Percentiles rank a stretch among this genome's conserved stretches.
These are phyloP conservation scores for Drosophila atripex DNA, from an alignment of 2,888 invertebrate genomes.

Conservation along the genomic window DNA sequence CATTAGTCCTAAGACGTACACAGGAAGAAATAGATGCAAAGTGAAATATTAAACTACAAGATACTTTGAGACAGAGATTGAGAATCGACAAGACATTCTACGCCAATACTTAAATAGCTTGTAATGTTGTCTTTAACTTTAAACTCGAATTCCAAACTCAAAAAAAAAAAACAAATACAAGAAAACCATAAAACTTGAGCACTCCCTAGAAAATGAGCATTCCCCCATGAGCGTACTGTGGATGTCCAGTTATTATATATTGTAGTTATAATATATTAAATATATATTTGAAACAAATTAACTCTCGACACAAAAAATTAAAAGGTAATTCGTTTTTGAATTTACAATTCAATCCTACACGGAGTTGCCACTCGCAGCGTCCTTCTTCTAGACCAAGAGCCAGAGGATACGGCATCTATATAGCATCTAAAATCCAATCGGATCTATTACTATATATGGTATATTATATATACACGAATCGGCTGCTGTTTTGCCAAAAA, in stretches of 20 bases:
- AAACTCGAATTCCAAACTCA: conserved; percentile 29
- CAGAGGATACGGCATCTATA: background rate
- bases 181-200: too few species aligned
- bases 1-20: conserved; percentile 55
- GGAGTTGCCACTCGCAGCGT: conserved; percentile 3
- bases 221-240: conserved; percentile 21
- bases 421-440: background rate
- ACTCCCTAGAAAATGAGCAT: conserved; percentile 1
- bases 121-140: conserved; percentile 52
- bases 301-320: background rate
- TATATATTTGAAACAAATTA: conserved; percentile 3
- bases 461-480: conserved; percentile 42
- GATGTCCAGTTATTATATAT: conserved; percentile 39
- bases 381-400: background rate
- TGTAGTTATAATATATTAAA: conserved; percentile 2
- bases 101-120: conserved; percentile 77
- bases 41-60: background rate
- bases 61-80: background rate
- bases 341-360: conserved; percentile 45
- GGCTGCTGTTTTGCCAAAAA: conserved; percentile 39
- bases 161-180: too few species aligned
- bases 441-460: conserved; percentile 10
- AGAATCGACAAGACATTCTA: conserved; percentile 47
- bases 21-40: conserved; percentile 17
- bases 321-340: conserved; percentile 57